These are phyloP conservation scores for Gavialis gangeticus DNA, from an alignment of 2,113 vertebrate genomes.

Conservation along the genomic window DNA sequence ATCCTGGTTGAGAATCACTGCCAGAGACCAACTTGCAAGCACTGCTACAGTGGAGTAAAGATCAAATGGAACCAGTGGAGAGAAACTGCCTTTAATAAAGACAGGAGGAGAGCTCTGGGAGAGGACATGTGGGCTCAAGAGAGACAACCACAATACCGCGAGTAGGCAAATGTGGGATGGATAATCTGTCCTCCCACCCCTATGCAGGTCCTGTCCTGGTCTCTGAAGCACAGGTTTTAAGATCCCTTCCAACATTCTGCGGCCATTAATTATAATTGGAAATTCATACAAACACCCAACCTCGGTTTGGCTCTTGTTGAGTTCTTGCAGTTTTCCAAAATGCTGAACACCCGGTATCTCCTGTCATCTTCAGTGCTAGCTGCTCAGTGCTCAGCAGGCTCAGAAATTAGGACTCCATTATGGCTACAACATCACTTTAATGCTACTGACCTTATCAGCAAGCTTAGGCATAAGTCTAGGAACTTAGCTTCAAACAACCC, in stretches of 20 bases:
- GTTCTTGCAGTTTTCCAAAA: not conserved
- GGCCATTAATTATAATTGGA: not conserved
- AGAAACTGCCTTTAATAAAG: too few relatives aligned
- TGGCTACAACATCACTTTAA: not conserved
- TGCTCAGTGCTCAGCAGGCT: not conserved
- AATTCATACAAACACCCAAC: fast-evolving
- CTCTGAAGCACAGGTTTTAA: not conserved
- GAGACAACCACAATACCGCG: too few relatives aligned
- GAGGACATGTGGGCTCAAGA: too few relatives aligned
- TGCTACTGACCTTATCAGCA: too few relatives aligned
- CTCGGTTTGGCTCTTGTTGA: not conserved
- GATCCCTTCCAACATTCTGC: fast-evolving
- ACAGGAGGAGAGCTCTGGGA: too few relatives aligned
- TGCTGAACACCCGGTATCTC: not conserved
- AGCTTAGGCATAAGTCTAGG: not conserved
- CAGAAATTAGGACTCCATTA: not conserved
- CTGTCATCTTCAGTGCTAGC: not conserved
- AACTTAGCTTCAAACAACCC: not conserved
- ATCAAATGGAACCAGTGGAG: too few relatives aligned
- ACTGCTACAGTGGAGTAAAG: too few relatives aligned
- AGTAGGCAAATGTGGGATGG: too few relatives aligned
- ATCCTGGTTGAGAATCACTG: too few relatives aligned
- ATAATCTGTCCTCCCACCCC: too few relatives aligned
- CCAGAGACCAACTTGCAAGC: too few relatives aligned
- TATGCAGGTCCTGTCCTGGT: too few relatives aligned